Evolutionary conservation across 2,797 vertebrate genomes (phyloP), one percentile per base, ranked within the genome.

Genomic region (Lemur catta): DNA sequence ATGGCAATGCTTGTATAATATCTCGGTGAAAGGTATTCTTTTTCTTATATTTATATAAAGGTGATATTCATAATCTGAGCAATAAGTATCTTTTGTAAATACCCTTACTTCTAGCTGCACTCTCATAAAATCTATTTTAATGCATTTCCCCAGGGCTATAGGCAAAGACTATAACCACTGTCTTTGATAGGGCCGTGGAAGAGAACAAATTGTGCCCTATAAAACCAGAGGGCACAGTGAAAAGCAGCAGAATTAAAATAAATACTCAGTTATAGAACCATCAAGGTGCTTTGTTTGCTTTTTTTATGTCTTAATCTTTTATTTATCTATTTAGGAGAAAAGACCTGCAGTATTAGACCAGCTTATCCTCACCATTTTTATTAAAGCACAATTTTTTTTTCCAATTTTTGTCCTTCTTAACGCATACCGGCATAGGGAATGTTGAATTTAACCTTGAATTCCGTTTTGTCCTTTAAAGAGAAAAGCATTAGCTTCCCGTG

Each of bases 11-110:
- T 95, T 96, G 95, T 26, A 50, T 87, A 94, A 97, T 95, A 97
- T 97, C 94, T 96, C 76, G 71, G 52, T 61, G 96, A 97, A 94
- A 93, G 93, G 7, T 61, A 84, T 87, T 97, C 94, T 94, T 97
- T 98, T 84, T 59, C 90, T 94, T 94, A 79, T 76, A 90, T 96
- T 97, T 96, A 95, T 97, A 95, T 95, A 96, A 98, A 97, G 92
- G 96, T 97, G 88, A 98, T 97, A 98, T 96, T 97, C 97, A 97
- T 97, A 98, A 98, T 97, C 87, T 89, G 97, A 97, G 96, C 84
- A 97, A 93, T 93, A 97, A 97, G 93, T 96, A 97, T 95, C 96
- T 84, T 98, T 96, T 96, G 75, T 96, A 97, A 98, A 96, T 95
- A 81, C 18, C 30, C 43, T 96, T 98, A 88, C 4, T 98, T 98